A percentile compares a stretch with the other conserved stretches of the same genome.
Conservation (phyloP, 2,888 invertebrate species). For the Cheilosia impressa region DNA sequence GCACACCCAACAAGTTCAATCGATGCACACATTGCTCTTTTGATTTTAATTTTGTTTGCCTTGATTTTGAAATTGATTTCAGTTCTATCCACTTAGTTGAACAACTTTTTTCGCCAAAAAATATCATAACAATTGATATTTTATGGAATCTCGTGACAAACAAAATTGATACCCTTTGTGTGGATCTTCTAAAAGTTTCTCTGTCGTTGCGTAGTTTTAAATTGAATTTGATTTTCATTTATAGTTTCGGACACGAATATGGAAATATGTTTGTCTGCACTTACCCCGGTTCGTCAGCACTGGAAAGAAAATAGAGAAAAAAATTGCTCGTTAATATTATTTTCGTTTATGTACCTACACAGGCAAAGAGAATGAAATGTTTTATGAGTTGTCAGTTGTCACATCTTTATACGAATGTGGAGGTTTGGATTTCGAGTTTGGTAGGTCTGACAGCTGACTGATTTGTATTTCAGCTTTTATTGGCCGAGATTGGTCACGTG, state of each 20-base stretch:
- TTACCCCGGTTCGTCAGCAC: slow-evolving; percentile 57
- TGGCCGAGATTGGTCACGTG: too few species aligned
- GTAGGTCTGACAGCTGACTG: too few species aligned
- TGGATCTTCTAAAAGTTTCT: slow-evolving; percentile 10
- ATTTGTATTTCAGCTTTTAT: too few species aligned
- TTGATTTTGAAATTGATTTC: not conserved
- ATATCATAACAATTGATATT: not conserved
- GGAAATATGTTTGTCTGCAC: slow-evolving; percentile 23
- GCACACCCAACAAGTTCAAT: too few species aligned
- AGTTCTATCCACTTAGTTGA: not conserved
- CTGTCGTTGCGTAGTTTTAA: slow-evolving; percentile 15
- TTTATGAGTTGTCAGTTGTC: too few species aligned
- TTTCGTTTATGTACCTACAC: not conserved
- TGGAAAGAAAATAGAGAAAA: slow-evolving; percentile 37
- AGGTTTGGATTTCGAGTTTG: too few species aligned
- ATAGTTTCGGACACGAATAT: not conserved
- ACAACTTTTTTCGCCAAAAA: not conserved
- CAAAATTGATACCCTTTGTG: slow-evolving; percentile 9
- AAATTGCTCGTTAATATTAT: not conserved
- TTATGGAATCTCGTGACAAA: not conserved
- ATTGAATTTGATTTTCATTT: slow-evolving; percentile 50
- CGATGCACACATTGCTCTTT: too few species aligned
- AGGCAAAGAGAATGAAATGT: too few species aligned
- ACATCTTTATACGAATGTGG: too few species aligned
- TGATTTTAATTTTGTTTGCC: not conserved